A percentile compares a stretch with the other conserved stretches of the same genome.
These are phyloP conservation scores for Biston stratarius DNA, from an alignment of 2,888 invertebrate genomes.

Conservation along the genomic window DNA sequence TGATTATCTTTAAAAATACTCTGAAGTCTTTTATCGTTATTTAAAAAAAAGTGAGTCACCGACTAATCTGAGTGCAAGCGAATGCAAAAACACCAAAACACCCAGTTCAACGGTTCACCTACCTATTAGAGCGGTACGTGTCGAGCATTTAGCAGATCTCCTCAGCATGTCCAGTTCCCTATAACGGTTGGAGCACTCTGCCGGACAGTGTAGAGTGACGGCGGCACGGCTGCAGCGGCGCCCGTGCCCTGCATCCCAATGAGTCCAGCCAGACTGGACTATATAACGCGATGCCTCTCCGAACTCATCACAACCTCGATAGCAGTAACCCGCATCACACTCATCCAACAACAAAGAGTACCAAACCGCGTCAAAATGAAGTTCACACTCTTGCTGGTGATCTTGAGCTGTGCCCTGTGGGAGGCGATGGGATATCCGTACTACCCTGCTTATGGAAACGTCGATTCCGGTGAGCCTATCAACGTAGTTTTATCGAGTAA, in stretches of 20 bases:
- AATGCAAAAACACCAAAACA: slow-evolving; percentile 58
- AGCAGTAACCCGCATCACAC: slow-evolving; percentile 63
- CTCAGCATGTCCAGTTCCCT: slow-evolving; percentile 67
- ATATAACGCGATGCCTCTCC: slow-evolving; percentile 71
- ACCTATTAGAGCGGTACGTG: slow-evolving; percentile 64
- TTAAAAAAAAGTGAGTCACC: slow-evolving; percentile 31
- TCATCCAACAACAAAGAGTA: slow-evolving; percentile 50
- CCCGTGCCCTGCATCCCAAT: slow-evolving; percentile 77
- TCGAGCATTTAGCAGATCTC: slow-evolving; percentile 62
- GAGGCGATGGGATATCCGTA: slow-evolving; percentile 70
- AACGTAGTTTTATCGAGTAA: background rate
- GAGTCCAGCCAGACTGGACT: slow-evolving; percentile 69
- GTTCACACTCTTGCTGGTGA: slow-evolving; percentile 56
- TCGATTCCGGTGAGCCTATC: slow-evolving; percentile 75
- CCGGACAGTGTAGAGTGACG: slow-evolving; percentile 71
- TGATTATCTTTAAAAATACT: background rate
- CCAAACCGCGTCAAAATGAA: slow-evolving; percentile 64
- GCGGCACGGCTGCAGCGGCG: slow-evolving; percentile 62
- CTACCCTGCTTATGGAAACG: slow-evolving; percentile 75
- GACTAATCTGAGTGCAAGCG: slow-evolving; percentile 39
- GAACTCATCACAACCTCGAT: slow-evolving; percentile 63
- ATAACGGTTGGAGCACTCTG: slow-evolving; percentile 76
- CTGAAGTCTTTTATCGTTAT: slow-evolving; percentile 3
- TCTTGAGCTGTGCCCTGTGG: slow-evolving; percentile 65
- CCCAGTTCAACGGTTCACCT: slow-evolving; percentile 65